A percentile compares a stretch with the other conserved stretches of the same genome.
Evolutionary conservation across 1,140 invertebrate genomes (phyloP).

Genomic region (Triops longicaudatus): DNA sequence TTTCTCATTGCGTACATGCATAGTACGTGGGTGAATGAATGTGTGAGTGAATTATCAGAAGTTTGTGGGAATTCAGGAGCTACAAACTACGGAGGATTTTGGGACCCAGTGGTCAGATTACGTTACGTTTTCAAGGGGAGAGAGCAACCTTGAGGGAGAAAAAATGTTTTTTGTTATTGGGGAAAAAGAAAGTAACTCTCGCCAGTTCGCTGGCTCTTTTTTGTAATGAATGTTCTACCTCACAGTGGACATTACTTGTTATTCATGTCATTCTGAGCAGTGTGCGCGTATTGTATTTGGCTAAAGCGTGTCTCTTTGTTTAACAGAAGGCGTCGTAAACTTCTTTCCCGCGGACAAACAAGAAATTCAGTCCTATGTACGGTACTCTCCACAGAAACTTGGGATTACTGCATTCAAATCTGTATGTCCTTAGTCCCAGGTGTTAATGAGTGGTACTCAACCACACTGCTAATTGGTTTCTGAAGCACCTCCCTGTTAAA

Average conservation of each 20-base stretch:
- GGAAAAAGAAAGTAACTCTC: background rate
- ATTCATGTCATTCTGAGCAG: background rate
- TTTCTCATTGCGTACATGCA: too few relatives aligned
- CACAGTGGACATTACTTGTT: conserved; percentile 8
- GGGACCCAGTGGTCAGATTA: background rate
- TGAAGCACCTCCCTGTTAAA: too few relatives aligned
- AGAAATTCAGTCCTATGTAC: background rate
- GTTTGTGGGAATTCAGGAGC: background rate
- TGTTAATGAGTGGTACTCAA: too few relatives aligned
- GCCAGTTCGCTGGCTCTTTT: background rate
- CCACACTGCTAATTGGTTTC: too few relatives aligned
- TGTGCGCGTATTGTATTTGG: background rate
- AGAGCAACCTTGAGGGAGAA: background rate
- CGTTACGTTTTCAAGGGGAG: background rate
- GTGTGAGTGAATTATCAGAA: background rate
- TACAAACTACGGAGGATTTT: background rate
- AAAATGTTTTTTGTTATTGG: background rate
- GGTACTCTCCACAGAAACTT: conserved; percentile 2
- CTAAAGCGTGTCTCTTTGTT: background rate
- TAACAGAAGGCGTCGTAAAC: background rate
- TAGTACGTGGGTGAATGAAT: too few relatives aligned
- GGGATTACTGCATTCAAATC: background rate
- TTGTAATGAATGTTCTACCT: background rate
- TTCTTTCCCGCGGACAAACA: background rate
- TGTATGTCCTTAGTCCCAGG: too few relatives aligned